Evolutionary conservation across 1,140 invertebrate species (phyloP).

Genomic region (Drosophila pruinosa): DNA sequence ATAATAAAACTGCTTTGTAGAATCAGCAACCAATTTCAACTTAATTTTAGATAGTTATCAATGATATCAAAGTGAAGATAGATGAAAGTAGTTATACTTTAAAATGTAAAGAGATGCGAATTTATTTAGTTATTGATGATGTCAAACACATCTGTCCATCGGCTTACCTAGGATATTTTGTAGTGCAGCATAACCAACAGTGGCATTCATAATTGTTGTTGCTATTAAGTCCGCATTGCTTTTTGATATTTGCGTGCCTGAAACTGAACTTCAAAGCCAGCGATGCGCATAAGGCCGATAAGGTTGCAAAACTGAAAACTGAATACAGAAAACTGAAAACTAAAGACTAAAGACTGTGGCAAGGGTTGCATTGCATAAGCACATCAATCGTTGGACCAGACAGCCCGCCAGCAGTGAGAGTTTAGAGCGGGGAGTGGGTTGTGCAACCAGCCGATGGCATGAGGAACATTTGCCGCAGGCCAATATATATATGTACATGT

Average conservation of each 20-base stretch:
- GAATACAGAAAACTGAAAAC: not conserved
- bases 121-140: not conserved
- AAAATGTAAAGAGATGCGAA: too few relatives aligned
- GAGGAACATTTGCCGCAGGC: slow-evolving; percentile 7
- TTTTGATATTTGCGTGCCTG: slow-evolving; percentile 72
- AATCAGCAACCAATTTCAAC: too few relatives aligned
- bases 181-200: not conserved
- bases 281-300: slow-evolving; percentile 42
- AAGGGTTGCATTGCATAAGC: slow-evolving; percentile 72
- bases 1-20: too few relatives aligned
- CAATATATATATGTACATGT: not conserved
- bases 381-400: slow-evolving; percentile 77
- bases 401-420: slow-evolving; percentile 24
- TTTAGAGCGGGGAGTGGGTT: slow-evolving; percentile 10
- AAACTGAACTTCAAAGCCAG: slow-evolving; percentile 48
- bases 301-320: slow-evolving; percentile 28
- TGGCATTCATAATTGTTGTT: slow-evolving; percentile 33
- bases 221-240: slow-evolving; percentile 41
- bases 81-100: too few relatives aligned
- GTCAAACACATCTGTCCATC: too few relatives aligned
- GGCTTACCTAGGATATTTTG: not conserved
- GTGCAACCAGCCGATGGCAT: not conserved
- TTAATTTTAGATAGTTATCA: too few relatives aligned
- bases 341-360: slow-evolving; percentile 20
- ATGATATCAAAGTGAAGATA: too few relatives aligned